Evolutionary conservation across 2,888 invertebrate genomes (phyloP).

Genomic region (Exephanes ischioxanthus): DNA sequence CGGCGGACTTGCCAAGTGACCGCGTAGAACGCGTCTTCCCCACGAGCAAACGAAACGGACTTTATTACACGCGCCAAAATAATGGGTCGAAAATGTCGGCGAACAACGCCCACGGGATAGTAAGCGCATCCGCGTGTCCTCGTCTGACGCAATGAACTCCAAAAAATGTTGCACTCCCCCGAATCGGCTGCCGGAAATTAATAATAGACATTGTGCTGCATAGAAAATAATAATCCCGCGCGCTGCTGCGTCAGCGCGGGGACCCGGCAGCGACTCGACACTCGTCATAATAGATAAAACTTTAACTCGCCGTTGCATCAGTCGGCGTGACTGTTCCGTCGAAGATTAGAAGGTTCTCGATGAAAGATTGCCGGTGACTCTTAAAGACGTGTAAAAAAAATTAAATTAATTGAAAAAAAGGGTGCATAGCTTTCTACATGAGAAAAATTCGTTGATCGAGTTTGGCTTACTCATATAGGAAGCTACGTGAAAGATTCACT

Average conservation of each 20-base stretch:
- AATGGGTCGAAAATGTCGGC: not conserved
- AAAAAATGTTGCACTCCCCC: not conserved
- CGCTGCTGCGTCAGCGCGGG: not conserved
- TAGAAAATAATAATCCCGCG: not conserved
- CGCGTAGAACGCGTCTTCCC: conserved; percentile 1
- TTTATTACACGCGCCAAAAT: conserved; percentile 48
- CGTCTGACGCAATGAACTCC: conserved; percentile 2
- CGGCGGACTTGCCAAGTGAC: conserved; percentile 38
- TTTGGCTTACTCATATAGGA: not conserved
- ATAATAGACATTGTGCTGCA: not conserved
- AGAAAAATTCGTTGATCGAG: not conserved
- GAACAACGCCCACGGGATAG: conserved; percentile 41
- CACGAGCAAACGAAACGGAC: conserved; percentile 11
- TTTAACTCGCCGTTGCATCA: conserved; percentile 8
- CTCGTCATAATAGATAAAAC: conserved; percentile 31
- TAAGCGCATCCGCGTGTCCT: not conserved
- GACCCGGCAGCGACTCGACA: conserved; percentile 9
- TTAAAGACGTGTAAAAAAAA: not conserved
- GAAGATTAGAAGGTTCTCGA: conserved; percentile 19
- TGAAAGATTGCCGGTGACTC: not conserved
- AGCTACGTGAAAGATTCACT: not conserved
- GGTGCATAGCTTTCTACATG: not conserved
- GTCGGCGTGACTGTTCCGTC: not conserved
- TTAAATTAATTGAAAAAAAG: not conserved
- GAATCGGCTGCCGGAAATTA: not conserved